These are phyloP conservation scores for Resseliella maxima DNA, from an alignment of 2,888 invertebrate genomes.

Conservation along the genomic window DNA sequence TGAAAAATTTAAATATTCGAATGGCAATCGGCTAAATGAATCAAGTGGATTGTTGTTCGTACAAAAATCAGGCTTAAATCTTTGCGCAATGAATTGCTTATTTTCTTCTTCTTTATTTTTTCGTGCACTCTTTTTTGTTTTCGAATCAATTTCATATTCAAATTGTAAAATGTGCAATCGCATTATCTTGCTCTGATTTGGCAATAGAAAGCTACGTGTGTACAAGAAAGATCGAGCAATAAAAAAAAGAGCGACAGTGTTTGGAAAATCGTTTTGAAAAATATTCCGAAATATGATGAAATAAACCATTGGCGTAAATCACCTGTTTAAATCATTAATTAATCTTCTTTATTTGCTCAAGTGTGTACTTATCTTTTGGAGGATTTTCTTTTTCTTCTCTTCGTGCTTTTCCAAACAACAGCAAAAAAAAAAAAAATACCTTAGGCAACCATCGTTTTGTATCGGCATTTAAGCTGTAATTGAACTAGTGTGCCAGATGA, in stretches of 20 bases:
- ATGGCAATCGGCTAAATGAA: neutral
- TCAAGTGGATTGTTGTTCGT: neutral
- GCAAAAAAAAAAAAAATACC: neutral
- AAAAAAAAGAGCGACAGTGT: neutral
- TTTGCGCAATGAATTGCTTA: neutral
- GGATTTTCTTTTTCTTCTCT: neutral
- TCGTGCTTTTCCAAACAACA: neutral
- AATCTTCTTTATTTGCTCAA: conserved; percentile 43
- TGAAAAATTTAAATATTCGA: conserved; percentile 13
- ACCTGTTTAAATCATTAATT: conserved; percentile 46
- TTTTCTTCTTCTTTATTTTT: too few relatives aligned
- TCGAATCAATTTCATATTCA: neutral
- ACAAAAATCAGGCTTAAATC: neutral
- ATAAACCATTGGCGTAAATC: conserved; percentile 31
- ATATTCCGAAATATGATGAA: conserved; percentile 3
- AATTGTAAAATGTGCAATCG: neutral
- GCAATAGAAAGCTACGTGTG: neutral
- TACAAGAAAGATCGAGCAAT: too few relatives aligned
- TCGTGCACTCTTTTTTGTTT: neutral
- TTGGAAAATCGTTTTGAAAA: neutral
- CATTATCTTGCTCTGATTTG: neutral
- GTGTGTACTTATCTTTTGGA: conserved; percentile 43
- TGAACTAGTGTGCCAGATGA: neutral
- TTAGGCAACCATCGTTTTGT: conserved; percentile 9
- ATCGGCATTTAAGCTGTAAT: neutral